These are phyloP conservation scores for Leucophenga maculata DNA, from an alignment of 2,888 invertebrate species.

Conservation along the genomic window DNA sequence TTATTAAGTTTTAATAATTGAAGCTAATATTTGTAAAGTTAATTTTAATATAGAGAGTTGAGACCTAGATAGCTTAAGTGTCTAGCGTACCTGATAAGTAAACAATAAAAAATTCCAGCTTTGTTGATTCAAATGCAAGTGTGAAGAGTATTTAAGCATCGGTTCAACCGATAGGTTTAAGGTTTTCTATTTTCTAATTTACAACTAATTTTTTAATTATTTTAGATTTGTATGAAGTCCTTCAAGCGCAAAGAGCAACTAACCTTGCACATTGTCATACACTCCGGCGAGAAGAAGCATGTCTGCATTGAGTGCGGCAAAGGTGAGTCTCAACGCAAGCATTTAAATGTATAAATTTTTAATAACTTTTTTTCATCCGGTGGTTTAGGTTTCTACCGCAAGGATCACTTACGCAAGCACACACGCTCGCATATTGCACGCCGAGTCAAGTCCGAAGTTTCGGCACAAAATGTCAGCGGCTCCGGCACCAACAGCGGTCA, in stretches of 20 bases:
- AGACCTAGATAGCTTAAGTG: too few species aligned
- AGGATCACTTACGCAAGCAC: constrained; percentile 89
- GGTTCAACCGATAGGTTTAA: too few species aligned
- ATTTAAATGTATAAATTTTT: neutral
- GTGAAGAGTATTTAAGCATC: too few species aligned
- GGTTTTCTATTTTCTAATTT: too few species aligned
- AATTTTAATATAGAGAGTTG: too few species aligned
- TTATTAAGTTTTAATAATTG: too few species aligned
- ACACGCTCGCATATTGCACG: constrained; percentile 88
- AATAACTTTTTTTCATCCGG: neutral
- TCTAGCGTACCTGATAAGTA: too few species aligned
- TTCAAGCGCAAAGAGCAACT: constrained; percentile 92
- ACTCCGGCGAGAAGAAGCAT: constrained; percentile 90
- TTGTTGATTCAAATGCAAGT: too few species aligned
- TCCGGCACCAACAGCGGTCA: constrained; percentile 68
- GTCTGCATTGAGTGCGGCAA: constrained; percentile 91
- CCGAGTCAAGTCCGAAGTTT: constrained; percentile 87
- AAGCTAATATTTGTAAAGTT: too few species aligned
- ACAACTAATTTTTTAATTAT: constrained; percentile 8
- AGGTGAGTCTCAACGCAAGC: constrained; percentile 72
- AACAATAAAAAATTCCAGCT: too few species aligned
- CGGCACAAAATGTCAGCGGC: constrained; percentile 76
- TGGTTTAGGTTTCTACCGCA: constrained; percentile 83
- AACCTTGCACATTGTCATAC: constrained; percentile 90
- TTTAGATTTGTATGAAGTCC: constrained; percentile 84